Conservation (phyloP, 2,113 vertebrate species). For the Sapayoa aenigma region DNA sequence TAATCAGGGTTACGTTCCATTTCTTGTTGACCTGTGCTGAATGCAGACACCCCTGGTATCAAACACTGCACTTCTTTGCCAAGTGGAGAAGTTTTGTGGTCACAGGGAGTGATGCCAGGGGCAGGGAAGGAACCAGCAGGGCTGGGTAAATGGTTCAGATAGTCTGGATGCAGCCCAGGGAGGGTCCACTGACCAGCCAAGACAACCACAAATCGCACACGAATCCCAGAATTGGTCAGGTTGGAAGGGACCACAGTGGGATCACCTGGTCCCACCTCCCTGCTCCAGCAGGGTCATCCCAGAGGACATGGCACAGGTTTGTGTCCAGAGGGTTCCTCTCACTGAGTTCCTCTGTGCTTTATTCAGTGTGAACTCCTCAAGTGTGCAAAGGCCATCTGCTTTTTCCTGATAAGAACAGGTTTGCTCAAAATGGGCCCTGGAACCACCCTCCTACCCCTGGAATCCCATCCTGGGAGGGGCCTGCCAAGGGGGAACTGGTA, state of each 20-base stretch:
- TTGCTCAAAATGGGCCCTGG: neutral
- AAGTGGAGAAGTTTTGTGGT: neutral
- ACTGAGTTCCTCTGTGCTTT: neutral
- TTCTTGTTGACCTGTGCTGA: neutral
- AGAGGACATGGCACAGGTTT: neutral
- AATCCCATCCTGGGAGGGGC: neutral
- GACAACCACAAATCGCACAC: neutral
- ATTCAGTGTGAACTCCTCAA: neutral
- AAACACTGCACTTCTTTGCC: neutral
- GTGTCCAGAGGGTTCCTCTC: neutral
- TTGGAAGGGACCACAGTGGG: neutral
- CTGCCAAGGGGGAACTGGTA: rapidly evolving
- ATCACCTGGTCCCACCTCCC: neutral
- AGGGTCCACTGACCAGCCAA: neutral
- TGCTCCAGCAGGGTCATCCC: neutral
- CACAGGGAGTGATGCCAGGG: neutral
- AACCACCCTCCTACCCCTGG: neutral
- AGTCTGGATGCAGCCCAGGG: neutral
- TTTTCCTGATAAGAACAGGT: neutral
- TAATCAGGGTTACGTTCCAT: neutral
- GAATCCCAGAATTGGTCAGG: neutral
- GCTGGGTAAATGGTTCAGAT: neutral
- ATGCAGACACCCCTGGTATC: neutral
- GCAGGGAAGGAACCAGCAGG: neutral
- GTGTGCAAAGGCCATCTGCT: neutral